A percentile compares a stretch with the other conserved stretches of the same genome.
phyloP scores from a whole-genome alignment of 2,797 vertebrate species.

The Silurus lanzhouensis region DNA sequence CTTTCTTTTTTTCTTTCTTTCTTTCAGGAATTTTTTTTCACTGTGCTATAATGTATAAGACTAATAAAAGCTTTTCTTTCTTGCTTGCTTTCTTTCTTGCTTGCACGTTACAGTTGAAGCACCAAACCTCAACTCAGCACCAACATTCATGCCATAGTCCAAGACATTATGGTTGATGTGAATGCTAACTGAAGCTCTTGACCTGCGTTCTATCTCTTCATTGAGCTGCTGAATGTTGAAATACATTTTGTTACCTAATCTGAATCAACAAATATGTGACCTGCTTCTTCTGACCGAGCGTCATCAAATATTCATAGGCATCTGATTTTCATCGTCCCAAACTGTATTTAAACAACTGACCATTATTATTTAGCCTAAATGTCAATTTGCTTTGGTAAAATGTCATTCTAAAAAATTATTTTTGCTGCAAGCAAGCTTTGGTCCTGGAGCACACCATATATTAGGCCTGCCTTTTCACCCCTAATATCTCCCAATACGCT shows the following conservation, averaged over 20 bases:
- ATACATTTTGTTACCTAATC: not conserved
- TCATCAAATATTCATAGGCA: constrained; percentile 3
- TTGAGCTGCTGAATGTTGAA: not conserved
- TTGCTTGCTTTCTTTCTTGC: too few species aligned
- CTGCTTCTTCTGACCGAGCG: not conserved
- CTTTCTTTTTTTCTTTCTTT: too few species aligned
- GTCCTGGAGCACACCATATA: too few species aligned
- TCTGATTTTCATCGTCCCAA: not conserved
- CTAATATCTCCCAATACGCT: too few species aligned
- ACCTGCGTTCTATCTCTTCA: not conserved
- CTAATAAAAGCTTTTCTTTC: too few species aligned
- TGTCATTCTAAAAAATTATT: not conserved
- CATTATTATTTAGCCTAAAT: not conserved
- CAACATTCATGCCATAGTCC: not conserved
- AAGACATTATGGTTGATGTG: not conserved
- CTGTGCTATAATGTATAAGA: too few species aligned
- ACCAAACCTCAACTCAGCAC: not conserved
- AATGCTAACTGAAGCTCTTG: not conserved
- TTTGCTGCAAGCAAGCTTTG: not conserved
- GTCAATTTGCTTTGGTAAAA: not conserved
- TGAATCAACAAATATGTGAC: not conserved
- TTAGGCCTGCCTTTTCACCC: too few species aligned
- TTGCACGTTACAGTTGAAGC: too few species aligned
- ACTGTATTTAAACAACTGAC: not conserved
- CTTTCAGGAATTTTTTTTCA: too few species aligned